Evolutionary conservation across 1,140 invertebrate genomes (phyloP), one percentile per base, ranked within the genome.

Genomic region (Venustaconcha ellipsiformis): DNA sequence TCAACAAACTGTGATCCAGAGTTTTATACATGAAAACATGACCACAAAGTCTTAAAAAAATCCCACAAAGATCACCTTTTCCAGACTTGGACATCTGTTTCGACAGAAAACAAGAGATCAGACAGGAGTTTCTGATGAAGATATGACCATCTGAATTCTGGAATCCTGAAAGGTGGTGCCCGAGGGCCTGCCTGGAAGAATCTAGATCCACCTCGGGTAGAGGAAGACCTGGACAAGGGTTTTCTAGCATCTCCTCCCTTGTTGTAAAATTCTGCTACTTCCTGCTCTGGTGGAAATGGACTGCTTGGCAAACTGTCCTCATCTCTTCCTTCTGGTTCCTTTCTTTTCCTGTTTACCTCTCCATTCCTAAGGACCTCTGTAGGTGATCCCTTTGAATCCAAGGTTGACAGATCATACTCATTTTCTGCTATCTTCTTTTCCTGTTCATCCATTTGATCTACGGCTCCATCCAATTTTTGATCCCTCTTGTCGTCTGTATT

Each of bases 91-190:
- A 99, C 96, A 87, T 99, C 98, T 18, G 96, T 97, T 91, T 99
- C 99, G 37, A 99, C 92, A 0, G 97, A 98, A 90, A 97, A 98
- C 14, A 99, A 91, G 26, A 99, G 94, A 92, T 99, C 98, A 17
- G 97, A 98, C 3, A 99, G 91, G 73, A 99, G 91, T 80, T 97
- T 92, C 90, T 99, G 97, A 91, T 99, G 99, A 81, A 99, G 97
- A 88, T 97, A 96, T 8, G 98, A 99, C 98, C 99, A 99, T 83
- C 97, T 95, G 91, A 99, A 99, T 91, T 99, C 98, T 56, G 98
- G 98, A 89, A 99, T 99, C 81, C 98, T 93, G 91, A 99, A 99
- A 0, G 98, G 97, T 30, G 98, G 97, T 82, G 96, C 93, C 23
- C 97, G 95, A 18, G 97, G 97, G 17, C 97, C 97, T 64, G 97